A percentile compares a stretch with the other conserved stretches of the same genome.
phyloP scores from a whole-genome alignment of 2,888 invertebrate genomes.

The Ypsolopha scabrella region DNA sequence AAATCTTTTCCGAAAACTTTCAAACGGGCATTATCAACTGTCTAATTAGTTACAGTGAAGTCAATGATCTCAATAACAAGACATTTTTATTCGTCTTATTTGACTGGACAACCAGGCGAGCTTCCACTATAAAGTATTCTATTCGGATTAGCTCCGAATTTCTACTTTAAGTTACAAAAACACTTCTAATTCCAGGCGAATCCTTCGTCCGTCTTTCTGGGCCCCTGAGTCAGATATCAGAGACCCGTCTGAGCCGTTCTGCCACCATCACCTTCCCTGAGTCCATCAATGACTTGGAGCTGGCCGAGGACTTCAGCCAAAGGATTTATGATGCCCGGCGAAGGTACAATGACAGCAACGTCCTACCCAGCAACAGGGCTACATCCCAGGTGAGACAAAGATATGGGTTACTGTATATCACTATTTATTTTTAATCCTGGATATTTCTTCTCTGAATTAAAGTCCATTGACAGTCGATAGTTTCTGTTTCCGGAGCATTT shows the following conservation, averaged over 20 bases:
- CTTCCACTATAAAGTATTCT: no score
- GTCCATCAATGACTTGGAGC: conserved; percentile 31
- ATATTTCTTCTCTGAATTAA: no score
- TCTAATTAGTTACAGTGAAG: no score
- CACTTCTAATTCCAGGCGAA: conserved; percentile 32
- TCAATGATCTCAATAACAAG: no score
- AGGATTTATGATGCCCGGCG: conserved; percentile 22
- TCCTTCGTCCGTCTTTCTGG: conserved; percentile 50
- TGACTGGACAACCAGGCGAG: no score
- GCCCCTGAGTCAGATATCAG: conserved; percentile 32
- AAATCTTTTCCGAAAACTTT: no score
- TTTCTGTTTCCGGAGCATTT: no score
- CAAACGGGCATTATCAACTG: no score
- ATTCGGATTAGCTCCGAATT: neutral
- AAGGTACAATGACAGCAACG: conserved; percentile 30
- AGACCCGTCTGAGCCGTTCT: conserved; percentile 41
- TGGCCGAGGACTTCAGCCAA: conserved; percentile 30
- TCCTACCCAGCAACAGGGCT: conserved; percentile 28
- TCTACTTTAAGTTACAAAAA: neutral
- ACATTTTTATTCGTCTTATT: no score
- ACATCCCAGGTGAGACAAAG: neutral
- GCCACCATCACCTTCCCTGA: conserved; percentile 37
- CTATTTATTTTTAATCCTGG: no score
- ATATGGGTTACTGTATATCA: no score
- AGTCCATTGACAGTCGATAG: no score